A percentile compares a stretch with the other conserved stretches of the same genome.
Evolutionary conservation across 2,113 vertebrate species (phyloP).

Genomic region (Halichoerus grypus): DNA sequence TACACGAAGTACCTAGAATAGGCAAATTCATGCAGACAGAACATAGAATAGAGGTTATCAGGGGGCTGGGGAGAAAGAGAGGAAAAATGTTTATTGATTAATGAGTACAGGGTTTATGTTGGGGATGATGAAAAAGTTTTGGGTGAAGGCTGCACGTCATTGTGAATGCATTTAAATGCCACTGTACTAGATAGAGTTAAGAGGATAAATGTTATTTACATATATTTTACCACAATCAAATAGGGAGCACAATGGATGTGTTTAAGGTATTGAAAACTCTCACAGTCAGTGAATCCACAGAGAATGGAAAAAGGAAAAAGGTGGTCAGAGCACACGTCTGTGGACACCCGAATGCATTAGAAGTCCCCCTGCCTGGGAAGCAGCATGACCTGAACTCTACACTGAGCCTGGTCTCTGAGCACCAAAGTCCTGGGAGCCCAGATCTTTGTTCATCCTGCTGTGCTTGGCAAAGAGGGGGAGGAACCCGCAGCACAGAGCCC

Average conservation of each 20-base stretch:
- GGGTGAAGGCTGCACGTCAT: not conserved
- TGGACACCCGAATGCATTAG: not conserved
- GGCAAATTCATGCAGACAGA: not conserved
- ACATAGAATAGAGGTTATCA: not conserved
- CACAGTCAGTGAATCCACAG: not conserved
- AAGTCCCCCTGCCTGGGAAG: not conserved
- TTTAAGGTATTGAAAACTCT: not conserved
- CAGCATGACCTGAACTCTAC: not conserved
- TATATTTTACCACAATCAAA: not conserved
- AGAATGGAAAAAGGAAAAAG: not conserved
- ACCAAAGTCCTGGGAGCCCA: not conserved
- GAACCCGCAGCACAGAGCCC: not conserved
- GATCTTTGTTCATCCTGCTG: not conserved
- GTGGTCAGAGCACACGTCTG: not conserved
- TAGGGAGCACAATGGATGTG: not conserved
- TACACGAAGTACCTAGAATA: not conserved
- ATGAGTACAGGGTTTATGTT: rapidly evolving
- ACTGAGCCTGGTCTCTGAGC: not conserved
- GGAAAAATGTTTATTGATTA: not conserved
- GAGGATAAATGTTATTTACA: not conserved
- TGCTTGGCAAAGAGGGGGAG: not conserved
- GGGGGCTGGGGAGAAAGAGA: not conserved
- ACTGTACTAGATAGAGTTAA: not conserved
- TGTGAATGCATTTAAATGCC: not conserved
- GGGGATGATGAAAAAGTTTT: not conserved